Percentiles rank a stretch among this genome's conserved stretches.
These are phyloP conservation scores for Poeciliopsis infans DNA, from an alignment of 2,797 vertebrate genomes.

Conservation along the genomic window DNA sequence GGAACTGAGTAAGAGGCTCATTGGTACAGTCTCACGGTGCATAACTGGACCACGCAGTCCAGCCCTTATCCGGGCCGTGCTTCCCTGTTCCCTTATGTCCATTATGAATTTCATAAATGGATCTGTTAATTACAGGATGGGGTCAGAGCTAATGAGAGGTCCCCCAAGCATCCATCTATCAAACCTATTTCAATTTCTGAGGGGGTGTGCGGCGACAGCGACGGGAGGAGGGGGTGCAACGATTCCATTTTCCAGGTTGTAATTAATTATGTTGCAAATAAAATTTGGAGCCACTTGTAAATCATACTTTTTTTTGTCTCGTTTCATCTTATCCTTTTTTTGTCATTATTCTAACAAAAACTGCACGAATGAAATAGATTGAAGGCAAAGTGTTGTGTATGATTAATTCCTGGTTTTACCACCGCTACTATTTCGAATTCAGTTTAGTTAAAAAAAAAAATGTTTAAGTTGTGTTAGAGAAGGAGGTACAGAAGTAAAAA, in stretches of 20 bases:
- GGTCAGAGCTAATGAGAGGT: conserved; percentile 81
- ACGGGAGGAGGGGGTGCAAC: conserved; percentile 40
- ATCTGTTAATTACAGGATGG: conserved; percentile 82
- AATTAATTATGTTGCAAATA: conserved; percentile 82
- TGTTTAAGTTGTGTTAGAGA: neutral
- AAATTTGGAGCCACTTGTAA: conserved; percentile 57
- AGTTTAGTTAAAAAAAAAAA: neutral
- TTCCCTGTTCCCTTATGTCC: conserved; percentile 78
- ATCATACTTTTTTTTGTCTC: conserved; percentile 19
- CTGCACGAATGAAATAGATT: neutral
- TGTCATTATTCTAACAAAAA: conserved; percentile 9
- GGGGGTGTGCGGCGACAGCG: conserved; percentile 20
- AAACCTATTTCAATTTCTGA: conserved; percentile 83
- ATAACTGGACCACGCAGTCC: conserved; percentile 70
- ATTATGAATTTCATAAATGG: conserved; percentile 86
- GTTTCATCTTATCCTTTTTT: neutral
- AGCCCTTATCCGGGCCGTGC: conserved; percentile 75
- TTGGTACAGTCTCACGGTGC: conserved; percentile 59
- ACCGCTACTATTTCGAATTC: neutral
- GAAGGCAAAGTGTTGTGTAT: neutral
- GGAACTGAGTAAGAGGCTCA: conserved; percentile 59
- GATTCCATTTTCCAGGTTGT: conserved; percentile 75
- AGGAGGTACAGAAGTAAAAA: conserved; percentile 33
- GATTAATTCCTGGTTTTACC: neutral
- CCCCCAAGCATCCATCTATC: conserved; percentile 78